Evolutionary conservation across 1,140 invertebrate species (phyloP).

Genomic region (Habropoda laboriosa): DNA sequence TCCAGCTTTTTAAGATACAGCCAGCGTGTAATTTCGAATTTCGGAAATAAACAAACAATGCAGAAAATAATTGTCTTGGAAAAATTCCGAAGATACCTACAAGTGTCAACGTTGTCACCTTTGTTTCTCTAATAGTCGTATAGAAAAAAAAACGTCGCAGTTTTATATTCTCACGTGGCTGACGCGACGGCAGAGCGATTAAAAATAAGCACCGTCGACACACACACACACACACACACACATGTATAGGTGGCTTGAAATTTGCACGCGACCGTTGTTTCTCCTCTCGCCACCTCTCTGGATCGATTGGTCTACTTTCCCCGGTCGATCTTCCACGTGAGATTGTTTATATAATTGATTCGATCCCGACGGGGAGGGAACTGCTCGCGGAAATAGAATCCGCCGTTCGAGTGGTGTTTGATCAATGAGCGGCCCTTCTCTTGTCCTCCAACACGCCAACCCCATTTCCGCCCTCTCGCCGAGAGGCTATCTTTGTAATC

Average conservation of each 20-base stretch:
- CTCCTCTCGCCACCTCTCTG: background rate
- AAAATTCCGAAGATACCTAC: no score
- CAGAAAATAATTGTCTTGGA: no score
- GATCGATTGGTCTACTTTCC: background rate
- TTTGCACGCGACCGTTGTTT: background rate
- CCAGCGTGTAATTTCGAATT: no score
- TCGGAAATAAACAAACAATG: no score
- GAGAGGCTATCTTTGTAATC: slow-evolving; percentile 53
- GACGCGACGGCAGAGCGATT: background rate
- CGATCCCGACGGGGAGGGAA: slow-evolving; percentile 20
- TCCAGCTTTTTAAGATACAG: no score
- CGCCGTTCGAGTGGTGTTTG: background rate
- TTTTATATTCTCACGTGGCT: background rate
- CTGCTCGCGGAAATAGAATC: slow-evolving; percentile 52
- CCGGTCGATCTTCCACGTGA: background rate
- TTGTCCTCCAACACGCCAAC: background rate
- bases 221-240: no score
- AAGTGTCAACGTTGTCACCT: no score
- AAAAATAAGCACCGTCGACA: no score
- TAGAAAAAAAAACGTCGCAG: background rate
- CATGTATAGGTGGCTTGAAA: background rate
- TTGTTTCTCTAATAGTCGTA: no score
- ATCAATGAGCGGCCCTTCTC: slow-evolving; percentile 44
- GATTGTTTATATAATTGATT: slow-evolving; percentile 47
- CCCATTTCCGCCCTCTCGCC: background rate